Percentiles rank a stretch among this genome's conserved stretches.
phyloP scores from a whole-genome alignment of 2,797 vertebrate species.

The Notamacropus eugenii region DNA sequence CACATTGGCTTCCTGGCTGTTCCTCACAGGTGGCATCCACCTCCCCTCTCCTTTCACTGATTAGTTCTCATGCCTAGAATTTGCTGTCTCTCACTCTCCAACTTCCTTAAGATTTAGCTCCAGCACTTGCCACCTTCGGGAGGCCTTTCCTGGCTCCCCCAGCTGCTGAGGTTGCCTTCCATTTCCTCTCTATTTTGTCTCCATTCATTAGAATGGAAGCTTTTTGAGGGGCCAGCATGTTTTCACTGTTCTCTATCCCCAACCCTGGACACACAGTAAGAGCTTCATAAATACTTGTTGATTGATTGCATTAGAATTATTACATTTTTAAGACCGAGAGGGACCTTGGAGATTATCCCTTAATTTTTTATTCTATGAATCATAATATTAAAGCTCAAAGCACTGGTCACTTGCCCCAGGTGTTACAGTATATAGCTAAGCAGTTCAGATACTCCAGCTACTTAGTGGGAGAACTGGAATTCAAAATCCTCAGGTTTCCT shows the following conservation, averaged over 20 bases:
- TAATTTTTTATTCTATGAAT: background rate
- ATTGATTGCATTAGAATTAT: background rate
- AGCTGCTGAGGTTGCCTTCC: background rate
- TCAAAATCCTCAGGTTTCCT: background rate
- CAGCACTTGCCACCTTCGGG: background rate
- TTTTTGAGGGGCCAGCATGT: background rate
- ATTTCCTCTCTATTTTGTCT: background rate
- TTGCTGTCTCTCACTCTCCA: background rate
- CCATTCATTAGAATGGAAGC: background rate
- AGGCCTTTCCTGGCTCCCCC: background rate
- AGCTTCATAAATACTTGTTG: background rate
- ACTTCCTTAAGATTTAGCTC: background rate
- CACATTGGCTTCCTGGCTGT: background rate
- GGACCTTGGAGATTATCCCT: background rate
- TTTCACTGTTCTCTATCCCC: background rate
- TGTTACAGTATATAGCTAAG: background rate
- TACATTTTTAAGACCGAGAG: background rate
- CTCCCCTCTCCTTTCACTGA: background rate
- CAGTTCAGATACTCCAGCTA: background rate
- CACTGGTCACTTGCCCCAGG: background rate
- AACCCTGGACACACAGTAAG: background rate
- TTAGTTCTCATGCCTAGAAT: background rate
- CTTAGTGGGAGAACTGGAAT: background rate
- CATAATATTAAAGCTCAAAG: background rate
- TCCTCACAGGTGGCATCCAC: background rate